These are phyloP conservation scores for Ammodramus savannarum DNA, from an alignment of 2,113 vertebrate genomes.

Conservation along the genomic window DNA sequence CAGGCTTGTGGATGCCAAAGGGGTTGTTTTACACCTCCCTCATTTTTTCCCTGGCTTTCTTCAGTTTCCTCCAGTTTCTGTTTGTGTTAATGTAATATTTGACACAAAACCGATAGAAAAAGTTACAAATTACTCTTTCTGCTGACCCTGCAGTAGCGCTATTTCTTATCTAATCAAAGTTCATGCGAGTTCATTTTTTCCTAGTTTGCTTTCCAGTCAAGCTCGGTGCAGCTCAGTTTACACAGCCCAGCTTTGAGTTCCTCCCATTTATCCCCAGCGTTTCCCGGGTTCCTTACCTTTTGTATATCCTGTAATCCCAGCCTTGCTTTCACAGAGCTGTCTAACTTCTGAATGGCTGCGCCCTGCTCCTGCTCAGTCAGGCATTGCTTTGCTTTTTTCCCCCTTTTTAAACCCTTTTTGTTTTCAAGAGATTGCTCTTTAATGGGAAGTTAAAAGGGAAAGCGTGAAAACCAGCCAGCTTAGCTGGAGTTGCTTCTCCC, in stretches of 20 bases:
- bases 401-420: not conserved
- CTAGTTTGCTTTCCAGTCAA: not conserved
- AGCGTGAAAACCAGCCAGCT: not conserved
- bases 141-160: not conserved
- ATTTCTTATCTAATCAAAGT: not conserved
- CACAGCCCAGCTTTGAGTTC: not conserved
- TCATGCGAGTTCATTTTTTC: not conserved
- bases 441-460: not conserved
- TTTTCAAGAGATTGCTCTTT: not conserved
- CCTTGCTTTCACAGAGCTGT: not conserved
- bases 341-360: not conserved
- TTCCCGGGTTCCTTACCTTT: constrained; percentile 27
- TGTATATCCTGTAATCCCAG: not conserved
- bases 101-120: not conserved
- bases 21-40: fast-evolving
- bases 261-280: not conserved
- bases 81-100: not conserved
- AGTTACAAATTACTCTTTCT: not conserved
- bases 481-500: not conserved
- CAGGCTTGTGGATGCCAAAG: not conserved
- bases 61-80: not conserved
- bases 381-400: not conserved
- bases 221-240: not conserved
- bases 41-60: not conserved
- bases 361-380: not conserved